phyloP scores from a whole-genome alignment of 2,797 vertebrate species.

The Sibirionetta formosa region DNA sequence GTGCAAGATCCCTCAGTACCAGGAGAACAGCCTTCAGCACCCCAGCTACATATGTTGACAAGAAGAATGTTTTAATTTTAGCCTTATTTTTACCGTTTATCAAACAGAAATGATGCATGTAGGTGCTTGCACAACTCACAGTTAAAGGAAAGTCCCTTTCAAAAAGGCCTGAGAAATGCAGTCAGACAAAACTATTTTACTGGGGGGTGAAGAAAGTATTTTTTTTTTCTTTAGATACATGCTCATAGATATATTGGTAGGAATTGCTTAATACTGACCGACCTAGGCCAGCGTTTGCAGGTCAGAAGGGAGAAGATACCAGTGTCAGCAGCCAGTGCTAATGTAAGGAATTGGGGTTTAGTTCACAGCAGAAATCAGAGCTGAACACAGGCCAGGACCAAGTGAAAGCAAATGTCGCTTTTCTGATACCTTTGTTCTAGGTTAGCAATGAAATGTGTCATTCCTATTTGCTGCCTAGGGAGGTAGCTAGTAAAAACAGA shows the following conservation, averaged over 20 bases:
- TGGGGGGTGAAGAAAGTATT: neutral
- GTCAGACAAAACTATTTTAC: slow-evolving; percentile 28
- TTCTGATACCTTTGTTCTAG: neutral
- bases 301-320: neutral
- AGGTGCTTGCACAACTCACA: slow-evolving; percentile 29
- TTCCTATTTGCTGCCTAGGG: neutral
- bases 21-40: slow-evolving; percentile 49
- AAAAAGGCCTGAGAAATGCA: slow-evolving; percentile 14
- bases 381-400: neutral
- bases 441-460: neutral
- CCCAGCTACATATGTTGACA: slow-evolving; percentile 51
- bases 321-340: neutral
- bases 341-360: neutral
- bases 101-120: slow-evolving; percentile 48
- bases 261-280: neutral
- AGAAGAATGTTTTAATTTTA: slow-evolving; percentile 64
- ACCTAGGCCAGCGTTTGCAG: neutral
- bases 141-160: slow-evolving; percentile 44
- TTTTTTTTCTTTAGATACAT: neutral
- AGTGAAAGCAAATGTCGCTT: neutral
- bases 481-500: neutral
- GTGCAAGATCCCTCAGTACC: slow-evolving; percentile 27
- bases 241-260: neutral
- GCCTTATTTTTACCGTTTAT: slow-evolving; percentile 69
- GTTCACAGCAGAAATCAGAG: neutral